Percentiles rank a stretch among this genome's conserved stretches.
phyloP scores from a whole-genome alignment of 2,888 invertebrate species.

The Ochropleura plecta region DNA sequence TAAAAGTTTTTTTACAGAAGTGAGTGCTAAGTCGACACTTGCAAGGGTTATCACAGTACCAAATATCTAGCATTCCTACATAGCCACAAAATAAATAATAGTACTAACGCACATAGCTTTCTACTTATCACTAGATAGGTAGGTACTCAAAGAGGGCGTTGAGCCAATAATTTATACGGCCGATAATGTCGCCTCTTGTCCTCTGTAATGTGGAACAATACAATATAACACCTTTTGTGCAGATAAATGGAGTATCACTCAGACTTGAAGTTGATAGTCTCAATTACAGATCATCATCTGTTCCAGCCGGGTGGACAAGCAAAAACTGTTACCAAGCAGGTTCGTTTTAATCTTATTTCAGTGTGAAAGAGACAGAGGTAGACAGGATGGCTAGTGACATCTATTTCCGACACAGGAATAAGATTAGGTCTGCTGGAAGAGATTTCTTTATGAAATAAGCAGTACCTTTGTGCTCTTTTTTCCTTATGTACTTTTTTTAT shows the following conservation, averaged over 20 bases:
- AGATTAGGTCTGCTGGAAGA: no score
- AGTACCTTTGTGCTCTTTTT: no score
- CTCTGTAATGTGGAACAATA: conserved; percentile 12
- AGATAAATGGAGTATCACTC: neutral
- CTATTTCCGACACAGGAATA: no score
- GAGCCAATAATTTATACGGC: conserved; percentile 32
- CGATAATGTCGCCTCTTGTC: conserved; percentile 46
- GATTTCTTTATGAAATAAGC: no score
- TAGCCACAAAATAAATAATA: no score
- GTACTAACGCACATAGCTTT: conserved; percentile 28
- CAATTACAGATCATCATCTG: no score
- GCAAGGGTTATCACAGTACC: conserved; percentile 40
- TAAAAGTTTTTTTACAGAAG: neutral
- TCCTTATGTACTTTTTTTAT: no score
- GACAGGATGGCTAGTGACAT: no score
- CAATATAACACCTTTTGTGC: conserved; percentile 41
- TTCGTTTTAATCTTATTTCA: no score
- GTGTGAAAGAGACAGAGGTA: no score
- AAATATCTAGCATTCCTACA: conserved; percentile 30
- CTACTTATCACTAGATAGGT: conserved; percentile 35
- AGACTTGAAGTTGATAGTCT: neutral
- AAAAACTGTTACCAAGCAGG: no score
- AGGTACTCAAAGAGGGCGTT: conserved; percentile 46
- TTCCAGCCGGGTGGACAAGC: no score
- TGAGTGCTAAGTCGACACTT: neutral